A percentile compares a stretch with the other conserved stretches of the same genome.
These are phyloP conservation scores for Hydroisotoma schaefferi DNA, from an alignment of 2,888 invertebrate genomes.

Conservation along the genomic window DNA sequence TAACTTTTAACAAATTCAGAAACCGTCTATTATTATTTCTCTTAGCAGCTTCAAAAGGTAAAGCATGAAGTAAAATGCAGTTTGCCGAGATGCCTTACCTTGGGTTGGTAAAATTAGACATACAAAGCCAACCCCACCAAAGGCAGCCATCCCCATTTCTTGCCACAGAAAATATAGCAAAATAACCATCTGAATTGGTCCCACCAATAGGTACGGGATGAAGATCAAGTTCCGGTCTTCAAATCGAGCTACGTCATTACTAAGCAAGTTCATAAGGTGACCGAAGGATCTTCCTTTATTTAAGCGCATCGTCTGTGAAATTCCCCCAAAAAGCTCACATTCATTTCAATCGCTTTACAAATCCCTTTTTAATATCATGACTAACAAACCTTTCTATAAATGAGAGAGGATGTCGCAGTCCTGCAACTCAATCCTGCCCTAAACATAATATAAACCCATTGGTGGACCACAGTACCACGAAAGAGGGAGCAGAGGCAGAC, in stretches of 20 bases:
- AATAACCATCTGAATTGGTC: conserved; percentile 75
- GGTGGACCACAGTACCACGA: background rate
- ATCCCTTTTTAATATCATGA: too few species aligned
- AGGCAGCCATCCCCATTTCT: conserved; percentile 65
- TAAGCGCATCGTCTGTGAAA: too few species aligned
- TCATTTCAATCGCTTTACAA: too few species aligned
- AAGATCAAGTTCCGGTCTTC: conserved; percentile 86
- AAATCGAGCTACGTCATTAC: conserved; percentile 86
- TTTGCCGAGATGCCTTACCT: conserved; percentile 72
- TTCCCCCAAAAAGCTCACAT: too few species aligned
- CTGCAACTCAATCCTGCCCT: conserved; percentile 20
- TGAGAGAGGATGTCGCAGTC: conserved; percentile 23
- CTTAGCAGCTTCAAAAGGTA: background rate
- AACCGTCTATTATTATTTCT: too few species aligned
- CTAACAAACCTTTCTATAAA: conserved; percentile 41
- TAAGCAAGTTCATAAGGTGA: conserved; percentile 89
- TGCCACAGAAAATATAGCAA: conserved; percentile 76
- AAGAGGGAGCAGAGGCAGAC: conserved; percentile 1
- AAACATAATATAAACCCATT: conserved; percentile 8
- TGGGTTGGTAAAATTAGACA: conserved; percentile 81
- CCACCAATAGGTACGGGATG: conserved; percentile 87
- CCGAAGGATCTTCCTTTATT: conserved; percentile 87
- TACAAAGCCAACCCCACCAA: conserved; percentile 75
- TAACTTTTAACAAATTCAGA: too few species aligned
- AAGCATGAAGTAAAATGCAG: background rate